Conservation (phyloP, 2,797 vertebrate genomes). For the Girardinus metallicus region DNA sequence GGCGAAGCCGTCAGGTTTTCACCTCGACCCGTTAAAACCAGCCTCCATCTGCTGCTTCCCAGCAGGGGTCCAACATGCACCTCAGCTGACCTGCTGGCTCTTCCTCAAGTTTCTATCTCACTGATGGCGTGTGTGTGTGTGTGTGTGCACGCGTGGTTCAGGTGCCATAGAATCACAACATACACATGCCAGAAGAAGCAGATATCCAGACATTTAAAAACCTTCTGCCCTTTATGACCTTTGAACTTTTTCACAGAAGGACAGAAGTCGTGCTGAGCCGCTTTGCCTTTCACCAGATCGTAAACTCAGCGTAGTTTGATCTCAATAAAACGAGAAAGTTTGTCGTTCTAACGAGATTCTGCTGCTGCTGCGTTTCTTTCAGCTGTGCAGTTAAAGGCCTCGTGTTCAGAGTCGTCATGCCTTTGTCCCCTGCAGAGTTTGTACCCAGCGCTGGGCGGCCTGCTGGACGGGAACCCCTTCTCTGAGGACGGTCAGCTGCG, state of each 20-base stretch:
- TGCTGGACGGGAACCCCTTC: slow-evolving; percentile 85
- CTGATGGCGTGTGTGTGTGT: slow-evolving; percentile 8
- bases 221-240: background rate
- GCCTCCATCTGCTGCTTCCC: background rate
- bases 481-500: slow-evolving; percentile 76
- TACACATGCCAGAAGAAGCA: slow-evolving; percentile 29
- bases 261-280: too few relatives aligned
- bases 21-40: background rate
- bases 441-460: slow-evolving; percentile 75
- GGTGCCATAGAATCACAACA: slow-evolving; percentile 61
- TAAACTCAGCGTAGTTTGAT: too few relatives aligned
- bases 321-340: too few relatives aligned
- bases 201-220: background rate
- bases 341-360: too few relatives aligned
- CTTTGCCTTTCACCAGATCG: too few relatives aligned
- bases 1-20: background rate
- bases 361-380: too few relatives aligned
- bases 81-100: slow-evolving; percentile 28
- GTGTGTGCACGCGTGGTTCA: background rate
- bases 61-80: slow-evolving; percentile 10
- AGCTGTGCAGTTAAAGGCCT: too few relatives aligned
- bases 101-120: slow-evolving; percentile 45
- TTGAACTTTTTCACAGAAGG: background rate
- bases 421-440: slow-evolving; percentile 72
- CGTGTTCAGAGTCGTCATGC: background rate